These are phyloP conservation scores for Chondrilla cf. caribensis DNA, from an alignment of 37 sponge, comb jelly and placozoan species.

Conservation along the genomic window DNA sequence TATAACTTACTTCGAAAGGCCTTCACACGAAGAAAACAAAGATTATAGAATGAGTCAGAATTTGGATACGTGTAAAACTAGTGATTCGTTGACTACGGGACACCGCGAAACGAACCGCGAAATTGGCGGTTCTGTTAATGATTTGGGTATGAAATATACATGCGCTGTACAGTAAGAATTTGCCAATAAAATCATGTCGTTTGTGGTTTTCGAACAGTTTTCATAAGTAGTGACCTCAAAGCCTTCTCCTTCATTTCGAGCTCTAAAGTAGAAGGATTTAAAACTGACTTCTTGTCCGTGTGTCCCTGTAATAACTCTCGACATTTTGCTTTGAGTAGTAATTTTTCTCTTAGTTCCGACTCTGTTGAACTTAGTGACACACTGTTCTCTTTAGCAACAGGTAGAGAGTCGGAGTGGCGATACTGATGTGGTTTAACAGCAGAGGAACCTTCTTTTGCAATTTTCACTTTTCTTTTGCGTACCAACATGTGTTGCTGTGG, in stretches of 20 bases:
- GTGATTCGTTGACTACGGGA: too few relatives aligned
- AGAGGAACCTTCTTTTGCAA: not conserved
- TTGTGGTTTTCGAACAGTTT: not conserved
- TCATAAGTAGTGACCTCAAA: not conserved
- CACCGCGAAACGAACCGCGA: too few relatives aligned
- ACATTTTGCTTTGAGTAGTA: not conserved
- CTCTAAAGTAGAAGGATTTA: not conserved
- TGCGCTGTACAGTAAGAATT: too few relatives aligned
- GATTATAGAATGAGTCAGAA: too few relatives aligned
- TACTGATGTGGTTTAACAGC: not conserved
- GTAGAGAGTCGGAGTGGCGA: not conserved
- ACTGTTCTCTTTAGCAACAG: not conserved
- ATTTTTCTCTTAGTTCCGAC: not conserved
- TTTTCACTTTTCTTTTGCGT: not conserved
- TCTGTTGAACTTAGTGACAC: not conserved
- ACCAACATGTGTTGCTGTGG: too few relatives aligned
- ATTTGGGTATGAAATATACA: too few relatives aligned
- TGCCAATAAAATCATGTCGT: too few relatives aligned
- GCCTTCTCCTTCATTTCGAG: slow-evolving; percentile 18
- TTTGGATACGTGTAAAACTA: too few relatives aligned
- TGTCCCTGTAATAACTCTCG: too few relatives aligned
- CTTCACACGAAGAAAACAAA: too few relatives aligned
- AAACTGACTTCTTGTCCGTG: not conserved
- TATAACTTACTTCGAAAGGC: too few relatives aligned
- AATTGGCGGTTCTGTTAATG: too few relatives aligned